Conservation (phyloP, 1,140 invertebrate species). For the Cydia amplana region DNA sequence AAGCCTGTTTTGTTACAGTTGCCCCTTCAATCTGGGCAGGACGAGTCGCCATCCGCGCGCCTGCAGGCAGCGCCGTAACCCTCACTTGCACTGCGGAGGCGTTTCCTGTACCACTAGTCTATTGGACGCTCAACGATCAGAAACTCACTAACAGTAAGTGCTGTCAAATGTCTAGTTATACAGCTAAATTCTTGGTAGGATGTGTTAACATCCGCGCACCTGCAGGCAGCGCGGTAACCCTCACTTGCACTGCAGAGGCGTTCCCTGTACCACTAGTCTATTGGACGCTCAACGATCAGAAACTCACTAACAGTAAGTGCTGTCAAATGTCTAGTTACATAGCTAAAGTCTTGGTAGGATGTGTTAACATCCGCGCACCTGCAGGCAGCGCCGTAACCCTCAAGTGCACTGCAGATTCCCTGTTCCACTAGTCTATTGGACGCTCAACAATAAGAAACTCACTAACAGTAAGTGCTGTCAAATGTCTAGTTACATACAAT, state of each 20-base stretch:
- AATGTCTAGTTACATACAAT: too few species aligned
- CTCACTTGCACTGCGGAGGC: constrained; percentile 91
- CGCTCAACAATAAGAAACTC: constrained; percentile 61
- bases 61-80: constrained; percentile 86
- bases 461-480: constrained; percentile 53
- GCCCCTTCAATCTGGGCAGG: constrained; percentile 60
- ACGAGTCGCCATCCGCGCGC: constrained; percentile 84
- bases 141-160: constrained; percentile 60
- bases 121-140: constrained; percentile 67
- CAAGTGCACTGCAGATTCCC: constrained; percentile 90
- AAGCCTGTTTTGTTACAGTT: constrained; percentile 46
- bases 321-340: too few species aligned
- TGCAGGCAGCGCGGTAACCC: constrained; percentile 85
- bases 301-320: constrained; percentile 60
- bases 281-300: constrained; percentile 66
- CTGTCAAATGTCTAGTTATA: too few species aligned
- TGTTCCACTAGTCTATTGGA: constrained; percentile 59
- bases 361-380: constrained; percentile 83
- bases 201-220: constrained; percentile 83
- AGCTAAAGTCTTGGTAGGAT: neutral
- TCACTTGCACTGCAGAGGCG: constrained; percentile 91
- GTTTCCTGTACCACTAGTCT: constrained; percentile 80
- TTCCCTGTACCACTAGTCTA: constrained; percentile 80
- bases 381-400: constrained; percentile 86
- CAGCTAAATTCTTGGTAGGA: neutral